Base-by-base conservation (phyloP, 2,797 vertebrate genomes). In the Muscicapa striata region DNA sequence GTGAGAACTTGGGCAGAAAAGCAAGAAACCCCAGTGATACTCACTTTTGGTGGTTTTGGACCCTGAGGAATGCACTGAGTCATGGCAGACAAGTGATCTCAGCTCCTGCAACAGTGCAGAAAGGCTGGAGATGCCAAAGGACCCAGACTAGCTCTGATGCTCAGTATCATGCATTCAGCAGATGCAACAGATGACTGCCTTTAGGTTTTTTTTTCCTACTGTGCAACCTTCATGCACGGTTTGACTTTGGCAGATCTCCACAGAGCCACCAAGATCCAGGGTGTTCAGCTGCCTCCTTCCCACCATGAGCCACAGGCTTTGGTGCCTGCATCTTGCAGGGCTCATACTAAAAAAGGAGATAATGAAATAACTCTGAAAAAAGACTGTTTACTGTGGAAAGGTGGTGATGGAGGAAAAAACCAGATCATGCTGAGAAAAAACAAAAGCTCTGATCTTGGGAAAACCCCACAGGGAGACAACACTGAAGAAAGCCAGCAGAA, bases 361-460 rank as follows among this genome's bases (percentile, higher is more conserved):
- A 0, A 55, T 11, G 18, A 72, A 61, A 13, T 34, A 84, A 63
- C 15, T 21, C n/a, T 41, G 46, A 76, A 85, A 87, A 41, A 32
- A 43, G 16, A 34, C n/a, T 43, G 59, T 32, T 88, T 38, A 57
- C 2, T 3, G 46, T 0, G 1, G 43, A 52, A 58, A 62, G 68
- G 36, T 40, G 67, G 23, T 13, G 14, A 38, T 4, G 7, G 19
- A 5, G 15, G 7, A 11, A 48, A 49, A 30, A 17, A 6, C 2
- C 13, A 41, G 15, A 67, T 27, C 8, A 62, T 82, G 84, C 63
- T 79, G 72, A 93, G 82, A 67, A 61, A 84, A 21, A 4, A 30
- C 15, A 77, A 84, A 89, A 78, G 21, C 27, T 83, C 68, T 75
- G 73, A 29, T 75, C 62, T 70, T 46, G 77, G 90, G 81, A 87